These are phyloP conservation scores for Lepidochrysops patricia DNA, from an alignment of 2,888 invertebrate species.

Conservation along the genomic window DNA sequence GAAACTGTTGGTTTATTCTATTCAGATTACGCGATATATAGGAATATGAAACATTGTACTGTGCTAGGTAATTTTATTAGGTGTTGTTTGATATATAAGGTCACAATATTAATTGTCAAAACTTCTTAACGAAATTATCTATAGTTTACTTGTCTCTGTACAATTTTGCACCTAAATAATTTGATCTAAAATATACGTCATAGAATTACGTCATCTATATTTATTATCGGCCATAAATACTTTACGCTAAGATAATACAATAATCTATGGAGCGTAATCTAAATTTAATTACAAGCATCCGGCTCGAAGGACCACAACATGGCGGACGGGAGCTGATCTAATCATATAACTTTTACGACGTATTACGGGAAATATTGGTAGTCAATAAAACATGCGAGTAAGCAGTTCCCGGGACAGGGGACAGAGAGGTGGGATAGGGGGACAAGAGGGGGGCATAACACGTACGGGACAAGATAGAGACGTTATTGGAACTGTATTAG, in stretches of 20 bases:
- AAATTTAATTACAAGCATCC: background rate
- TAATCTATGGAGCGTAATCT: background rate
- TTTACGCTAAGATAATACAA: background rate
- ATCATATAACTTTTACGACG: background rate
- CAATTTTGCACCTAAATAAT: too few relatives aligned
- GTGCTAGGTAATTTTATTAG: background rate
- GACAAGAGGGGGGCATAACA: background rate
- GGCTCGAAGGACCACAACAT: slow-evolving; percentile 2
- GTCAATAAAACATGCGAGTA: slow-evolving; percentile 3
- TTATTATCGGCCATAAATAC: background rate
- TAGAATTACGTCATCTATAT: too few relatives aligned
- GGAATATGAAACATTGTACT: background rate
- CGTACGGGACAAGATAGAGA: background rate
- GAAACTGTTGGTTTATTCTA: background rate
- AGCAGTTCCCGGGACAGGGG: background rate
- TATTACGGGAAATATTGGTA: slow-evolving; percentile 1
- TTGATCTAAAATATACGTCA: too few relatives aligned
- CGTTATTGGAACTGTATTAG: slow-evolving; percentile 2
- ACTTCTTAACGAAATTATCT: too few relatives aligned
- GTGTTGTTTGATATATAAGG: too few relatives aligned
- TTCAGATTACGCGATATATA: background rate
- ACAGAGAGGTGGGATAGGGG: background rate
- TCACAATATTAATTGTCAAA: too few relatives aligned
- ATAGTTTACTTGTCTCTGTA: background rate
- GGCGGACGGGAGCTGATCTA: slow-evolving; percentile 3